Conservation (phyloP, 2,888 invertebrate genomes). For the Diaphora mendica region DNA sequence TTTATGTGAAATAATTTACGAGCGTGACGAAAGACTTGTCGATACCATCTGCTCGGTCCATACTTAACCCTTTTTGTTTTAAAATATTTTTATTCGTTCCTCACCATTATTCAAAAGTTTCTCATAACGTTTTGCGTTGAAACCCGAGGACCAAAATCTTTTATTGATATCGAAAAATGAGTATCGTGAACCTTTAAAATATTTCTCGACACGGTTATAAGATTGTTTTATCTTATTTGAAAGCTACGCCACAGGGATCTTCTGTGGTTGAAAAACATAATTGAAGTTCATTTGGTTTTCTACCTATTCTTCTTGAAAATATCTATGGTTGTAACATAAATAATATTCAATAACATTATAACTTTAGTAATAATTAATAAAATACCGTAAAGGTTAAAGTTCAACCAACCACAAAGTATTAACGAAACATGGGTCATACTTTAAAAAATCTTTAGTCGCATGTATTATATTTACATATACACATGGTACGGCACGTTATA, state of each 20-base stretch:
- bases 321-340: conserved; percentile 46
- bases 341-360: conserved; percentile 40
- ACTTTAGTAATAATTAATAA: conserved; percentile 54
- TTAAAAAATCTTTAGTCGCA: conserved; percentile 20
- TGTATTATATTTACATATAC: neutral
- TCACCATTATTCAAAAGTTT: conserved; percentile 83
- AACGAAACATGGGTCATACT: conserved; percentile 52
- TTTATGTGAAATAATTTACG: conserved; percentile 85
- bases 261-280: conserved; percentile 52
- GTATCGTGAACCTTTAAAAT: conserved; percentile 70
- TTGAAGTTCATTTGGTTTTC: conserved; percentile 31
- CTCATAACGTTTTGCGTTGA: conserved; percentile 81
- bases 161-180: conserved; percentile 81
- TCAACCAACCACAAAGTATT: conserved; percentile 59
- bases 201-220: conserved; percentile 64
- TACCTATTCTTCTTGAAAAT: conserved; percentile 25
- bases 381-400: conserved; percentile 53
- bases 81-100: conserved; percentile 75
- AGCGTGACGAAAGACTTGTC: conserved; percentile 84
- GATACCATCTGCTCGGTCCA: conserved; percentile 83
- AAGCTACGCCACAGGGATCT: conserved; percentile 42
- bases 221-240: conserved; percentile 72
- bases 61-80: conserved; percentile 84
- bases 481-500: neutral
- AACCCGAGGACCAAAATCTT: conserved; percentile 74